Evolutionary conservation across 2,888 invertebrate species (phyloP), one percentile per base, ranked within the genome.

Genomic region (Drosophila atroscutellata): DNA sequence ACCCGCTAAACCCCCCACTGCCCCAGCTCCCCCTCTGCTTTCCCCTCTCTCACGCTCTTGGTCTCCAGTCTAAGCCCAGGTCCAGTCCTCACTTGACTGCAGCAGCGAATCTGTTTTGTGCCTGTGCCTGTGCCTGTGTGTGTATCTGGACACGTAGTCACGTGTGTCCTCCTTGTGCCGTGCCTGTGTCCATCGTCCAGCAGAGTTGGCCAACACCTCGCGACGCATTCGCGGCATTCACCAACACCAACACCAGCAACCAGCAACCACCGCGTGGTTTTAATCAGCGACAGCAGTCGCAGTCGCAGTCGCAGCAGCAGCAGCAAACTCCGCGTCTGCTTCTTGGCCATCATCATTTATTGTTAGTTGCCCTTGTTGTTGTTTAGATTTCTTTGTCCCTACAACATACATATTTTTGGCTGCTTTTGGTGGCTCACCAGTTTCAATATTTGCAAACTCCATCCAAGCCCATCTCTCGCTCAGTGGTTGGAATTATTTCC

Each of bases 321-420:
- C 20, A 45, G 45, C 45, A 18, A 24, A 63, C 58, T 54, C 75
- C 70, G 26, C 61, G 58, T 65, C 81, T 76, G 61, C 79, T 77
- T 78, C 77, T 72, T 59, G 68, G 70, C 80, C 85, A 67, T 75
- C 90, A 81, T 71, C 86, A 77, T 87, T 89, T 81, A 89, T 85
- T 86, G 87, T 89, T 87, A 78, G 62, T 34, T 32, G 61, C 20
- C 70, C 49, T 24, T 80, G 84, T 81, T 89, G 86, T 88, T 87
- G 85, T 85, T 85, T 85, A 89, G 89, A 83, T 82, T 90, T 89
- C 89, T 84, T 88, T 90, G 90, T 81, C 69, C 72, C 79, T 72
- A 82, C 82, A 58, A 81, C 77, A 56, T 70, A 64, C 59, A 71
- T 63, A 75, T 68, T 66, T 39, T 72, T 71, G 58, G 54, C 64